Percentiles rank a stretch among this genome's conserved stretches.
Conservation (phyloP, 1,140 invertebrate species). For the Thalassaphorura encarpata region DNA sequence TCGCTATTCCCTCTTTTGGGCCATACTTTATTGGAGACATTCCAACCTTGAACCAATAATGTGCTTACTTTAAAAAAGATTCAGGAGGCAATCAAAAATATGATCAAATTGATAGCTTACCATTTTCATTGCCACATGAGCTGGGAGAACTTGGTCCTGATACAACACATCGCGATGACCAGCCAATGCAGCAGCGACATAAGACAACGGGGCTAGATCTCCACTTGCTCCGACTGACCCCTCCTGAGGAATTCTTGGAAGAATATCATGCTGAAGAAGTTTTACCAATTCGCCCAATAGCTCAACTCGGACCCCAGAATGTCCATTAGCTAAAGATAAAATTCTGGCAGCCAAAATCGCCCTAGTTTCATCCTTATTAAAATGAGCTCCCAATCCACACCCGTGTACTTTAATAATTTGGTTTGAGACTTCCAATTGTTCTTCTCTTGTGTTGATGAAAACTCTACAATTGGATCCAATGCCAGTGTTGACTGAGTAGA, state of each 20-base stretch:
- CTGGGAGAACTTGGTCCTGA: not conserved
- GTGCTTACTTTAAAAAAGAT: not conserved
- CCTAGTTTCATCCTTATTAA: not conserved
- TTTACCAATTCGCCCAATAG: not conserved
- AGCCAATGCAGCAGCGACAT: not conserved
- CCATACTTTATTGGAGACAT: not conserved
- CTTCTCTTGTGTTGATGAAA: not conserved
- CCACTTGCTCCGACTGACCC: slow-evolving; percentile 11
- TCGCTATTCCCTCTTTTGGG: slow-evolving; percentile 7
- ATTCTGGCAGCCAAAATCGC: not conserved
- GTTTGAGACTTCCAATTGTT: not conserved
- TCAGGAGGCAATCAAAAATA: not conserved
- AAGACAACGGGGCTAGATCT: slow-evolving; percentile 5
- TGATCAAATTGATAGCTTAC: not conserved
- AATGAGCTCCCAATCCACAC: not conserved
- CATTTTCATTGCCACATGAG: not conserved
- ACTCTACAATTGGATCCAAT: slow-evolving; percentile 2
- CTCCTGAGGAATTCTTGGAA: not conserved
- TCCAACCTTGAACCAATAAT: not conserved
- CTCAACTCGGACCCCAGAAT: not conserved
- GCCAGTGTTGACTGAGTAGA: slow-evolving; percentile 5
- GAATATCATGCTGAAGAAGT: slow-evolving; percentile 1
- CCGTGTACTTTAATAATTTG: not conserved
- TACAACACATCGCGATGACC: slow-evolving; percentile 1
- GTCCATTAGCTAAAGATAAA: not conserved